These are phyloP conservation scores for Drosophila cracens DNA, from an alignment of 2,888 invertebrate species.

Conservation along the genomic window DNA sequence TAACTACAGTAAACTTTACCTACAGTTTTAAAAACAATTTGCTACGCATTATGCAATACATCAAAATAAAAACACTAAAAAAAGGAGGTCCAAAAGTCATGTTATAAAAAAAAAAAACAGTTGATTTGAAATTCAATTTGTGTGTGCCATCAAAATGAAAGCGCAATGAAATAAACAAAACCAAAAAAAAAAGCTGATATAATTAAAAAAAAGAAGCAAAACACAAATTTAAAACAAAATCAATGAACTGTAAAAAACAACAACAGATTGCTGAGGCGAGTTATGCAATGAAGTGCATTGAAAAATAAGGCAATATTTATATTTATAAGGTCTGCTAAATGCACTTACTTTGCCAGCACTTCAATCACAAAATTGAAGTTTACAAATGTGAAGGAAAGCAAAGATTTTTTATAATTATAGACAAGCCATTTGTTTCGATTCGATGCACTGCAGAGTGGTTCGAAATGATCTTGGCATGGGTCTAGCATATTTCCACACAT, in stretches of 20 bases:
- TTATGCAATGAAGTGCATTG: constrained; percentile 16
- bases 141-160: constrained; percentile 60
- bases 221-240: constrained; percentile 32
- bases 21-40: constrained; percentile 36
- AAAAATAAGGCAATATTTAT: constrained; percentile 1
- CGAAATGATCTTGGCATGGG: constrained; percentile 59
- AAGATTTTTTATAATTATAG: constrained; percentile 66
- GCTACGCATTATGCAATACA: constrained; percentile 34
- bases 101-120: constrained; percentile 52
- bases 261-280: background rate
- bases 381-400: constrained; percentile 42
- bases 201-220: constrained; percentile 34
- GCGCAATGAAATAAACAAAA: constrained; percentile 52
- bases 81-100: constrained; percentile 25
- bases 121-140: constrained; percentile 63
- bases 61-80: constrained; percentile 8
- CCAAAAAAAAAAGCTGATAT: constrained; percentile 25
- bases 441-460: constrained; percentile 13
- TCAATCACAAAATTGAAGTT: constrained; percentile 61
- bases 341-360: constrained; percentile 57
- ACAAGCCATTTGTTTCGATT: constrained; percentile 55
- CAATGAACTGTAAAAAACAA: constrained; percentile 12
- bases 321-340: constrained; percentile 49
- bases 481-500: constrained; percentile 37
- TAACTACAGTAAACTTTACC: constrained; percentile 34